Base-by-base conservation (phyloP, 2,888 invertebrate species). In the Taphrorychus bicolor region DNA sequence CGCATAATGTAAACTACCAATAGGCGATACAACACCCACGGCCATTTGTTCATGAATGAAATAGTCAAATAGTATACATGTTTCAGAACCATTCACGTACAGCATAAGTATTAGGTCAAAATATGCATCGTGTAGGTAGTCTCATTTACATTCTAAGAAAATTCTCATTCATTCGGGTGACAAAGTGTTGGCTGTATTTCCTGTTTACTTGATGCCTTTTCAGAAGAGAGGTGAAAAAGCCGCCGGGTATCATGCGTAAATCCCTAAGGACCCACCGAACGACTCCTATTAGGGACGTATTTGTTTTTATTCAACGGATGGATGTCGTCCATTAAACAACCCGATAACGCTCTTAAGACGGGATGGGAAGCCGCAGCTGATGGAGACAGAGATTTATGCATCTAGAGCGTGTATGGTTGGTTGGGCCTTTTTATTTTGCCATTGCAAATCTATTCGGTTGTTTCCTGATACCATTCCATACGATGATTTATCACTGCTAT, bases 271-370 rank as follows among this genome's bases (percentile, higher is more conserved):
- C n/a, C n/a, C n/a, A 49, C 48, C 49, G 18, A 61, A 57, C 48
- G 42, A 58, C 22, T 40, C 51, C 64, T 40, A 64, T 64, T 54
- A 54, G 11, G 19, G 22, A 52, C 51, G 16, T 64, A 64, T 64
- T 64, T 64, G 64, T 58, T 64, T 58, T 58, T 64, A 42, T 64
- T 52, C 52, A 7, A n/a, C 3, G 56, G 58, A 58, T 58, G 53
- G 52, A 64, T 52, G 58, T 41, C 32, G 49, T 57, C 63, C 64
- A 64, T 64, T 64, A 64, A 52, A 52, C 58, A 58, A 58, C 45
- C 42, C 41, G 58, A 64, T 52, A 64, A 64, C 49, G 51, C 64
- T 64, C 58, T 64, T 45, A 53, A 16, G 24, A 59, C 9, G 9
- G 22, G 42, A 58, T 58, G 64, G 58, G 45, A 64, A 58, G 23